Base-by-base conservation (phyloP, 1,140 invertebrate species). In the Solenopsis invicta region DNA sequence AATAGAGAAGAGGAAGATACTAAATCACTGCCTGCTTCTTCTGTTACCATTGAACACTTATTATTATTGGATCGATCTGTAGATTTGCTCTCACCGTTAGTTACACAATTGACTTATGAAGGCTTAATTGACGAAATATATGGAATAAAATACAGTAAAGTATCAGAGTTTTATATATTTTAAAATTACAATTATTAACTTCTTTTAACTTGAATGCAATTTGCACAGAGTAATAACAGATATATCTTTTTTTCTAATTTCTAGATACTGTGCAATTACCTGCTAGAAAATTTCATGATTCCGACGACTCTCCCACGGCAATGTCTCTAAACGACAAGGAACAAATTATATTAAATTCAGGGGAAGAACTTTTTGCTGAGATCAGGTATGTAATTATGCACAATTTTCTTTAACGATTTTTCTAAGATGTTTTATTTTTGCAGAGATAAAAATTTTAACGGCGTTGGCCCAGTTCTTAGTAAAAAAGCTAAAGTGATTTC, bases 31-130 rank as follows among this genome's bases (percentile, higher is more conserved):
- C 94, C 29, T 48, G 16, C 86, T 85, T 71, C 95, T 92, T 69
- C 95, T 75, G 94, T 72, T 76, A 92, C 61, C 90, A 99, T 99
- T 41, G 98, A 99, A 94, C 98, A 98, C 94, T 96, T 99, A 10
- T 95, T 99, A 24, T 87, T 99, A 18, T 94, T 99, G 1, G 99
- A 99, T 96, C 96, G 99, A 50, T 97, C 97, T 72, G 96, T 99
- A 18, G 99, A 99, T 96, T 96, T 99, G 71, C 96, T 99, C 8
- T 98, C 98, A 50, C 98, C 99, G 4, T 95, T 99, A 86, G 97
- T 98, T 1, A 99, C 98, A 0, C 99, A 99, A 92, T 96, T 99
- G 21, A 99, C 99, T 0, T 99, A 99, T 94, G 99, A 99, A 95
- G 99, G 99, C 21, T 96, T 99, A 13, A 98, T 99, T 90, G 99